These are phyloP conservation scores for Drosophila cognata DNA, from an alignment of 2,888 invertebrate species.

Conservation along the genomic window DNA sequence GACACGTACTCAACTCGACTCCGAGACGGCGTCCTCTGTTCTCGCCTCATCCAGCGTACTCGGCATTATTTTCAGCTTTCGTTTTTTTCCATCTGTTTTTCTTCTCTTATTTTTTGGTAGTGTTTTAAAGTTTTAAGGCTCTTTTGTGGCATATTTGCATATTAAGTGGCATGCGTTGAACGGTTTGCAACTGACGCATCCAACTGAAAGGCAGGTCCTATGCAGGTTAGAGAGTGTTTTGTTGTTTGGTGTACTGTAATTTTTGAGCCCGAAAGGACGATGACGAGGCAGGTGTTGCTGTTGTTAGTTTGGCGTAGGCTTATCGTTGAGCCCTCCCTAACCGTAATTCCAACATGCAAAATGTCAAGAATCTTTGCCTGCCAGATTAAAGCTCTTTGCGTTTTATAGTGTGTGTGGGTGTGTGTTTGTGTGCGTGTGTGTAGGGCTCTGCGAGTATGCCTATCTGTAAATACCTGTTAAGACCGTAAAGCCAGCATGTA, in stretches of 20 bases:
- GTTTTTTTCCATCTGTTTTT: constrained; percentile 56
- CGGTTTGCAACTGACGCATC: constrained; percentile 40
- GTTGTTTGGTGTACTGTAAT: constrained; percentile 1
- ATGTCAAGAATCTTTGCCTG: constrained; percentile 65
- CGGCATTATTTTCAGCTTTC: constrained; percentile 72
- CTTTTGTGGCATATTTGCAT: constrained; percentile 80
- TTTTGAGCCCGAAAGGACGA: constrained; percentile 27
- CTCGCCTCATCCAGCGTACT: constrained; percentile 8
- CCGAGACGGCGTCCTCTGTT: constrained; percentile 4
- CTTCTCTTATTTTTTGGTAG: constrained; percentile 64
- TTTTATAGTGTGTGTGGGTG: not conserved
- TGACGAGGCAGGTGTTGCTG: constrained; percentile 56
- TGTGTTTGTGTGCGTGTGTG: constrained; percentile 13
- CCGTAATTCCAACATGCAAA: constrained; percentile 62
- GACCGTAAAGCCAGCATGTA: constrained; percentile 48
- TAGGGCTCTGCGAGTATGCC: constrained; percentile 17
- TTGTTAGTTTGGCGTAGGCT: constrained; percentile 74
- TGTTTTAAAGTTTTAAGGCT: constrained; percentile 79
- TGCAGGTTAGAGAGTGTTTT: constrained; percentile 12
- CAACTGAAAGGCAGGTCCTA: constrained; percentile 5
- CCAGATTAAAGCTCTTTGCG: constrained; percentile 50
- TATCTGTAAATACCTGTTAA: constrained; percentile 43
- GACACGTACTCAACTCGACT: constrained; percentile 70
- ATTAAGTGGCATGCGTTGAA: constrained; percentile 76
- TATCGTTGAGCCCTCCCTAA: constrained; percentile 60